A percentile compares a stretch with the other conserved stretches of the same genome.
Evolutionary conservation across 2,113 vertebrate species (phyloP).

Genomic region (Coregonus clupeaformis): DNA sequence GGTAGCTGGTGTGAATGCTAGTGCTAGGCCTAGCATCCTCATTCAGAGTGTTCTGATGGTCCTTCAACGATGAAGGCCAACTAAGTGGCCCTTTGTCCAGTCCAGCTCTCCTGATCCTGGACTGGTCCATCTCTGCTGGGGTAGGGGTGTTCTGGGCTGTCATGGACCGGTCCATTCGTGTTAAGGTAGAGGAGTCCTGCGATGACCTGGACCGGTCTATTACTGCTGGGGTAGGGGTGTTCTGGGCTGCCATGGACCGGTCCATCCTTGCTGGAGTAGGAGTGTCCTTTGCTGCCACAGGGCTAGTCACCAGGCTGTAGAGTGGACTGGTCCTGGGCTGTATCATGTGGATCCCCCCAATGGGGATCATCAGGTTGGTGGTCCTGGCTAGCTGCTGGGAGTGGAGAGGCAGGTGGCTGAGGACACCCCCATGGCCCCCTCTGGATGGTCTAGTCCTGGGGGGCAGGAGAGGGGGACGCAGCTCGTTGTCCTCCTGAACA

Average conservation of each 20-base stretch:
- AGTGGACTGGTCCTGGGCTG: constrained; percentile 80
- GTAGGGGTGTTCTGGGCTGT: too few relatives aligned
- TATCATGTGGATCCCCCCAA: constrained; percentile 95
- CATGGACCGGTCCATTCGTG: constrained; percentile 33
- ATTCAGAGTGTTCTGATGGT: constrained; percentile 22
- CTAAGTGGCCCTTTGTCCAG: constrained; percentile 20
- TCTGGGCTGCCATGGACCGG: constrained; percentile 16
- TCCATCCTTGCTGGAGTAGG: constrained; percentile 17
- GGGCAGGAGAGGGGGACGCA: constrained; percentile 53
- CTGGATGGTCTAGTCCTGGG: constrained; percentile 58
- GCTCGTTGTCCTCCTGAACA: constrained; percentile 18
- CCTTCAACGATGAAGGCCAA: constrained; percentile 14
- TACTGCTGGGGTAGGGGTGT: constrained; percentile 13
- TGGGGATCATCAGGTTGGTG: constrained; percentile 85
- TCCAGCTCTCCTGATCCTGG: constrained; percentile 43
- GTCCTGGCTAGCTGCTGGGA: constrained; percentile 82
- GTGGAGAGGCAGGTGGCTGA: constrained; percentile 94
- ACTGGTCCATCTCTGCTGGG: constrained; percentile 28
- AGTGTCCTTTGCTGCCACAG: constrained; percentile 39
- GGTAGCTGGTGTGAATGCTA: constrained; percentile 19
- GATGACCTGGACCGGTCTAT: too few relatives aligned
- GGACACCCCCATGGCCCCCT: constrained; percentile 74
- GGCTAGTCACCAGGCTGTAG: constrained; percentile 68
- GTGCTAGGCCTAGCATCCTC: constrained; percentile 14
- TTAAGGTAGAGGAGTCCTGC: constrained; percentile 1